Evolutionary conservation across 1,140 invertebrate species (phyloP).

Genomic region (Cherax destructor): DNA sequence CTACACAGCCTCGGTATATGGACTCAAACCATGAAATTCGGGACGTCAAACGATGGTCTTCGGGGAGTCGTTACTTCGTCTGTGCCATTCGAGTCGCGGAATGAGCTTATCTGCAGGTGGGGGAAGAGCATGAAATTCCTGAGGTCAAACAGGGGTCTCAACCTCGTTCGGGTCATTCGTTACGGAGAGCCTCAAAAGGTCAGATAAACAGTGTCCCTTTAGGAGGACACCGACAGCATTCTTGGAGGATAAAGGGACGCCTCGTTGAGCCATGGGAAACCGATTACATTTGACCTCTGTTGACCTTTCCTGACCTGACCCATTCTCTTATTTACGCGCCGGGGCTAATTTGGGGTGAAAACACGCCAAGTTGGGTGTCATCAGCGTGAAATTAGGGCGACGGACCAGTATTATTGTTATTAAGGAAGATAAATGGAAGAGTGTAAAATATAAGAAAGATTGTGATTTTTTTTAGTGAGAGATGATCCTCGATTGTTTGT

Average conservation of each 20-base stretch:
- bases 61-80: background rate
- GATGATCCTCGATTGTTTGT: no score
- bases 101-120: background rate
- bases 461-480: no score
- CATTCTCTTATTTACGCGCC: slow-evolving; percentile 14
- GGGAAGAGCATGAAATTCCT: background rate
- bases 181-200: background rate
- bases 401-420: background rate
- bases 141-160: background rate
- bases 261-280: background rate
- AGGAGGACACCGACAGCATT: no score
- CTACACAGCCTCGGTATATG: background rate
- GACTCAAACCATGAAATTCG: background rate
- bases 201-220: background rate
- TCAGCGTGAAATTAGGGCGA: slow-evolving; percentile 34
- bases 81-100: background rate
- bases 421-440: background rate
- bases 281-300: slow-evolving; percentile 19
- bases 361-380: slow-evolving; percentile 23
- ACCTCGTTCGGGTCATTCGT: background rate
- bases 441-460: background rate
- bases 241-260: no score
- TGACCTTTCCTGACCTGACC: background rate
- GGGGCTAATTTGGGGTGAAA: slow-evolving; percentile 25
- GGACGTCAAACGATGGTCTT: background rate